Base-by-base conservation (phyloP, 2,113 vertebrate species). In the Rhinopomastus cyanomelas region DNA sequence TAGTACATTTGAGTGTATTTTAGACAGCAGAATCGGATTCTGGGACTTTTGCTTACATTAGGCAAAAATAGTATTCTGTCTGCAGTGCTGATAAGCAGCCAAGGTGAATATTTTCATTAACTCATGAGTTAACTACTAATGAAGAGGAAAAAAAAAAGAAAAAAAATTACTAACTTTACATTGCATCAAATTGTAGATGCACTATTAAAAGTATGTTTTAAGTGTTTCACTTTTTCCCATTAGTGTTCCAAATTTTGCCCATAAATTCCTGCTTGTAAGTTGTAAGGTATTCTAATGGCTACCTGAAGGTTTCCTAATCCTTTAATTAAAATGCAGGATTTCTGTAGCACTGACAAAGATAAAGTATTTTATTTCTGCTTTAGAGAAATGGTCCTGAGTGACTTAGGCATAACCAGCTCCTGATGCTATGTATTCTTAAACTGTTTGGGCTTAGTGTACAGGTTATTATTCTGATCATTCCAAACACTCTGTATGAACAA, bases 311-410 rank as follows among this genome's bases (percentile, higher is more conserved):
- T 89, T 94, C 87, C 80, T 96, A 85, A 60, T 64, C 15, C 65
- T 94, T 93, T 94, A 73, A 87, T 87, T 90, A 81, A 93, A 95
- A 64, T 57, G 20, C 27, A 77, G 51, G 18, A 64, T 95, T 68
- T 94, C 16, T 88, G 39, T 85, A 90, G n/a, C 16, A 16, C 8
- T 71, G 39, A 8, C 7, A 69, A 61, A 74, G 59, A 32, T 12
- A 73, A 89, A 60, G 3, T 1, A n/a, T 53, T 72, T 46, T 67
- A 19, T 61, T 66, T 88, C 21, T 80, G 5, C 0, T 86, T 71
- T 91, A 36, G 20, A 64, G 34, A 82, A 74, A 32, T 62, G 77
- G 23, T 77, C 42, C 13, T 30, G 66, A 37, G 72, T 72, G 22
- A 32, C 19, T 16, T 69, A 21, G 22, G 44, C 11, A 39, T 56